phyloP scores from a whole-genome alignment of 2,113 vertebrate species.

The Panthera leo region DNA sequence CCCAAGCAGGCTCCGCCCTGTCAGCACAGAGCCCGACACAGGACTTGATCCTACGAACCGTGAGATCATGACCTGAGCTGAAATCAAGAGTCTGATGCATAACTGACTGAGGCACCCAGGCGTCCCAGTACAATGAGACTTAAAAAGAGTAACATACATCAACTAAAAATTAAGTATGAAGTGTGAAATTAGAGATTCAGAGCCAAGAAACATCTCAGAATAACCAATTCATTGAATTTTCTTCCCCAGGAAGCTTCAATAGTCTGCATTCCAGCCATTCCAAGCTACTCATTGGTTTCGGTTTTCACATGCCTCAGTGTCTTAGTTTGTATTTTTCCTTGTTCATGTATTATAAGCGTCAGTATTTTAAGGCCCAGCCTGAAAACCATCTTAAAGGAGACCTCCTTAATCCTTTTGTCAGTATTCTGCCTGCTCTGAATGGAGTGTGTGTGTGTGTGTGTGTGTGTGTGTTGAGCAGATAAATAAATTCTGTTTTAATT shows the following conservation, averaged over 20 bases:
- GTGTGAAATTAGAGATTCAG: background rate
- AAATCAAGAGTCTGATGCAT: too few species aligned
- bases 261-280: slow-evolving; percentile 18
- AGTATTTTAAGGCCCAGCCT: background rate
- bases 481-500: background rate
- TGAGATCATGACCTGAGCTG: too few species aligned
- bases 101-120: background rate
- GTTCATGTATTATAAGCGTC: background rate
- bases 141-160: background rate
- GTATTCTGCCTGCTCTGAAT: background rate
- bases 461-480: background rate
- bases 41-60: too few species aligned
- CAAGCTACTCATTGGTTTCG: background rate
- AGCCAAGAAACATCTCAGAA: background rate
- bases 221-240: background rate
- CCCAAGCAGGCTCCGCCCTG: too few species aligned
- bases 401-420: background rate
- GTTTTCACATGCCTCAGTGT: background rate
- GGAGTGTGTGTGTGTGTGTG: background rate
- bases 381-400: background rate
- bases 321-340: background rate
- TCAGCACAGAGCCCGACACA: too few species aligned
- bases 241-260: background rate
- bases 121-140: background rate
- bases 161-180: background rate